Conservation (phyloP, 2,888 invertebrate genomes). For the Machimus rusticus region DNA sequence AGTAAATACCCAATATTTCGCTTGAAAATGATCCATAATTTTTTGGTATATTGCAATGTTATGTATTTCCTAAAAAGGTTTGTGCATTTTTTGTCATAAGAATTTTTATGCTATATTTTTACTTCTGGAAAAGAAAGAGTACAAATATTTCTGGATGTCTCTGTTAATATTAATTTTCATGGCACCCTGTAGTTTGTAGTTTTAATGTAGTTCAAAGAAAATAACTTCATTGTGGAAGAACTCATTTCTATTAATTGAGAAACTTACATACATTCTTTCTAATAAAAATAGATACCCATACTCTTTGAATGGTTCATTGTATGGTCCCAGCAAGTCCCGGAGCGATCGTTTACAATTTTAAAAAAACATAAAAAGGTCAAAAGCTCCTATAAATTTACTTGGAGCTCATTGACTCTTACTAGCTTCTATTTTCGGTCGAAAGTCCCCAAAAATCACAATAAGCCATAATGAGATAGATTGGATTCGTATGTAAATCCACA, state of each 20-base stretch:
- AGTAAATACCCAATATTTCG: background rate
- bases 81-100: background rate
- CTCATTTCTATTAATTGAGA: background rate
- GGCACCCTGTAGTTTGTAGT: background rate
- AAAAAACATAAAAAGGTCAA: background rate
- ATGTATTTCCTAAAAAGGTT: background rate
- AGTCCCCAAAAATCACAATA: background rate
- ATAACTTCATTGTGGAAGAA: background rate
- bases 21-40: background rate
- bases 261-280: background rate
- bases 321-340: background rate
- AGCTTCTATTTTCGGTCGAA: background rate
- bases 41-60: background rate
- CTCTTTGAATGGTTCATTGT: background rate
- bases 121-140: background rate
- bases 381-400: background rate
- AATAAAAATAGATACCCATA: background rate
- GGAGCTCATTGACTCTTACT: background rate
- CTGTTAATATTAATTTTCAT: background rate
- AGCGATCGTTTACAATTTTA: background rate
- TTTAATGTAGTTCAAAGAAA: background rate
- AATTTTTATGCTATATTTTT: background rate
- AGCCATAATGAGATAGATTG: conserved; percentile 7
- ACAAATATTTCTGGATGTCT: background rate
- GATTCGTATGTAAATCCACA: background rate